Percentiles rank a stretch among this genome's conserved stretches.
These are phyloP conservation scores for Charadrius vociferus DNA, from an alignment of 2,113 vertebrate genomes.

Conservation along the genomic window DNA sequence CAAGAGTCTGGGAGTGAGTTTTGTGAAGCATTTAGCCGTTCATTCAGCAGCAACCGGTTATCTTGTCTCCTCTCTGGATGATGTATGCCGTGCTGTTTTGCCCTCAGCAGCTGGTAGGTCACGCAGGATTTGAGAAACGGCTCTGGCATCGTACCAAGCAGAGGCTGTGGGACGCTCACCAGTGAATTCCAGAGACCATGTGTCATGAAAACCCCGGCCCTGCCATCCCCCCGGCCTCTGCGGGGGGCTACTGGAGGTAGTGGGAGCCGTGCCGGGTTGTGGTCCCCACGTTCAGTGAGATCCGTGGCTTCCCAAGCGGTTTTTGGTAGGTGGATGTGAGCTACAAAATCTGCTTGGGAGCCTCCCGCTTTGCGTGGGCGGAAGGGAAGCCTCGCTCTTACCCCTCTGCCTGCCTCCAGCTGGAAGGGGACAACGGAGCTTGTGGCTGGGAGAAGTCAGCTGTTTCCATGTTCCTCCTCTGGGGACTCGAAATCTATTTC, in stretches of 20 bases:
- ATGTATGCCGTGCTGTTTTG: not conserved
- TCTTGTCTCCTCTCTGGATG: not conserved
- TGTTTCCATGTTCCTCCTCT: slow-evolving; percentile 12
- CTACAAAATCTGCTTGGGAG: not conserved
- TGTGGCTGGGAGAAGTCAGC: slow-evolving; percentile 15
- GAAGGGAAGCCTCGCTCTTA: not conserved
- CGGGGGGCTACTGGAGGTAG: not conserved
- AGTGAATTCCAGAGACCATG: slow-evolving; percentile 8
- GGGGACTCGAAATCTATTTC: slow-evolving; percentile 36
- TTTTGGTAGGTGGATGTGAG: not conserved
- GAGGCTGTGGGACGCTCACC: slow-evolving; percentile 13
- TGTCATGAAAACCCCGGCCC: not conserved
- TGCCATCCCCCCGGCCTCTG: not conserved
- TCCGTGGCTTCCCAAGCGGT: not conserved
- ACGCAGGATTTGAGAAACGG: not conserved
- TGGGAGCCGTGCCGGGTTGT: not conserved
- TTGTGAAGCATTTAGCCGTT: not conserved
- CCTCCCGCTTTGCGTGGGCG: fast-evolving
- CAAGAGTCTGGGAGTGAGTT: not conserved
- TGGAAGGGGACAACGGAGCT: not conserved
- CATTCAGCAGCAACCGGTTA: not conserved
- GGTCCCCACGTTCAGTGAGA: not conserved
- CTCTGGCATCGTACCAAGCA: not conserved
- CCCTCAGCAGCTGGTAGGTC: slow-evolving; percentile 37
- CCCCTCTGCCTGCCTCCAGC: not conserved